Conservation (phyloP, 2,888 invertebrate species). For the Imbricaverruca yamaguchii region DNA sequence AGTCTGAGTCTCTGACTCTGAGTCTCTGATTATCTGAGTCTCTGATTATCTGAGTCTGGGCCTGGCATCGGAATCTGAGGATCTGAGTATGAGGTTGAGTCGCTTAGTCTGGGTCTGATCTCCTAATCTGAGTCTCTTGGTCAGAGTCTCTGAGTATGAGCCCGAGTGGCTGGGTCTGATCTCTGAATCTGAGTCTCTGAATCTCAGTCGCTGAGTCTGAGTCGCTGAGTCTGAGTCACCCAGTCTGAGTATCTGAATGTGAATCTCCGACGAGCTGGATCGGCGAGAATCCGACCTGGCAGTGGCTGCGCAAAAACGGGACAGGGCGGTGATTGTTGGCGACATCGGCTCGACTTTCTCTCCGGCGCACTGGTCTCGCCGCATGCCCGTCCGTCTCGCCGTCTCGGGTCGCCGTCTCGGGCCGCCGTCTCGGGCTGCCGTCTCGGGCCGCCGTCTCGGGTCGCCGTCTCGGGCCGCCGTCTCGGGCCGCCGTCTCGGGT, state of each 20-base stretch:
- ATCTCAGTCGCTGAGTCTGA: background rate
- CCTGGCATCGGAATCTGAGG: background rate
- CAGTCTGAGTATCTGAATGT: background rate
- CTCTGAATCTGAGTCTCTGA: background rate
- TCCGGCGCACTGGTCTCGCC: too few relatives aligned
- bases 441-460: too few relatives aligned
- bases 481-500: too few relatives aligned
- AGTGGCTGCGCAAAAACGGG: too few relatives aligned
- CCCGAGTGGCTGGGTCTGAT: background rate
- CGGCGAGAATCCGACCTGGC: too few relatives aligned
- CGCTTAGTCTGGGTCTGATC: background rate
- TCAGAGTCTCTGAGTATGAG: background rate
- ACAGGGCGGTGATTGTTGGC: too few relatives aligned
- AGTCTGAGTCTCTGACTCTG: background rate
- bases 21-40: background rate
- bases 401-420: too few relatives aligned
- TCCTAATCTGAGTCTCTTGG: background rate
- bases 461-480: too few relatives aligned
- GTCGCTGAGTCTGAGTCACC: background rate
- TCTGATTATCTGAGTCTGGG: background rate
- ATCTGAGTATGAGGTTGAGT: background rate
- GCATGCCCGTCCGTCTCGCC: too few relatives aligned
- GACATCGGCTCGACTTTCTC: too few relatives aligned
- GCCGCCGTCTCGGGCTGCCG: too few relatives aligned
- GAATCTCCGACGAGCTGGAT: background rate